Percentiles rank a stretch among this genome's conserved stretches.
Evolutionary conservation across 2,797 vertebrate genomes (phyloP).

Genomic region (Myotis pilosus): DNA sequence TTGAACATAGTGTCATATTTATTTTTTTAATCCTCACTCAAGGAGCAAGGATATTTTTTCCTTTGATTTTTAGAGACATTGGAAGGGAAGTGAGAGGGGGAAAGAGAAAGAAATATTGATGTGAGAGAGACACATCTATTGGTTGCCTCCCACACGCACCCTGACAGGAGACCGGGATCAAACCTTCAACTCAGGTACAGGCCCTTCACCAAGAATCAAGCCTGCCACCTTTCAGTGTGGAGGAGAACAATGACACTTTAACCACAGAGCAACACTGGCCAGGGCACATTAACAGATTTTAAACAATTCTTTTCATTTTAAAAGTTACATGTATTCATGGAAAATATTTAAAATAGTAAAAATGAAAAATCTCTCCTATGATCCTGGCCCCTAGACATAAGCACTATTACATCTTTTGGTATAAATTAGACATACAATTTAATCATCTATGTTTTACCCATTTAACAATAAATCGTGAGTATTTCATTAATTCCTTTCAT

Average conservation of each 20-base stretch:
- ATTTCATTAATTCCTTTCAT: constrained; percentile 12
- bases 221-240: no score
- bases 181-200: neutral
- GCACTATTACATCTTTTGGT: neutral
- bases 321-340: neutral
- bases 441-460: neutral
- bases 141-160: neutral
- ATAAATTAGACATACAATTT: constrained; percentile 5
- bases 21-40: neutral
- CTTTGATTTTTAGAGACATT: neutral
- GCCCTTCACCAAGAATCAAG: neutral
- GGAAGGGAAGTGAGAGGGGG: neutral
- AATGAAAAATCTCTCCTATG: constrained; percentile 13
- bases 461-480: neutral
- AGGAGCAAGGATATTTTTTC: no score
- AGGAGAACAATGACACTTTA: no score
- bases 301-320: constrained; percentile 32
- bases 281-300: neutral
- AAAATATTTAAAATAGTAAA: constrained; percentile 3
- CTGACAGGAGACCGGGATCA: neutral
- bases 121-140: neutral
- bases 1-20: neutral
- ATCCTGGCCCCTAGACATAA: neutral
- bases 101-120: neutral
- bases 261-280: no score